Base-by-base conservation (phyloP, 2,113 vertebrate species). In the Maccullochella peelii region DNA sequence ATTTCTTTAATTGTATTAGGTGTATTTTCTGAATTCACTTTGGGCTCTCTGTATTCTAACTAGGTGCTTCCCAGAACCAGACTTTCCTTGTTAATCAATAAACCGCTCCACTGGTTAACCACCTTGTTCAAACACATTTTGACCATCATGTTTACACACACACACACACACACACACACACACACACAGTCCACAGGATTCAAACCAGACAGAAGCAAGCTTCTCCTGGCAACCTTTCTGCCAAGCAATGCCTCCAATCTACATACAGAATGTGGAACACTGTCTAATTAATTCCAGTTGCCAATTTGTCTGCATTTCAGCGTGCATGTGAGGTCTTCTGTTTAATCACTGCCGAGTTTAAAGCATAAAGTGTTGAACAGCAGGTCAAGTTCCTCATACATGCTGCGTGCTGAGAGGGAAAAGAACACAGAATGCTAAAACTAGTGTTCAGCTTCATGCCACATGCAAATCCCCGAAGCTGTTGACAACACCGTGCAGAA, bases 251-350 rank as follows among this genome's bases (percentile, higher is more conserved):
- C 57, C 52, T 85, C 61, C 14, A 10, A 73, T 74, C 65, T 67
- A 67, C 54, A 77, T 44, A 47, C 66, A 77, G 40, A 67, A 81
- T 61, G 54, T 66, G 55, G 49, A 70, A 59, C 66, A 33, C 67
- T 11, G 49, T 68, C 67, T 62, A 77, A 87, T 90, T 89, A 75
- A 89, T 78, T 80, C 38, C 59, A 58, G 79, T 58, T 77, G 38
- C 58, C 76, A 84, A 82, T 88, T 71, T 84, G 73, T 69, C 68
- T 15, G 25, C n/a, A 38, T 85, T 82, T 82, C 42, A 52, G 4
- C 44, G 50, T 16, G 65, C 16, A 74, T 80, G 79, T 55, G 30
- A 78, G 75, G 49, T 58, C 61, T 38, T 78, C 42, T 71, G 73
- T 75, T 30, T 65, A 58, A 80, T 87, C 58, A 58, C 36, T 42